Evolutionary conservation across 2,797 vertebrate genomes (phyloP).

Genomic region (Pseudomugil gertrudae): DNA sequence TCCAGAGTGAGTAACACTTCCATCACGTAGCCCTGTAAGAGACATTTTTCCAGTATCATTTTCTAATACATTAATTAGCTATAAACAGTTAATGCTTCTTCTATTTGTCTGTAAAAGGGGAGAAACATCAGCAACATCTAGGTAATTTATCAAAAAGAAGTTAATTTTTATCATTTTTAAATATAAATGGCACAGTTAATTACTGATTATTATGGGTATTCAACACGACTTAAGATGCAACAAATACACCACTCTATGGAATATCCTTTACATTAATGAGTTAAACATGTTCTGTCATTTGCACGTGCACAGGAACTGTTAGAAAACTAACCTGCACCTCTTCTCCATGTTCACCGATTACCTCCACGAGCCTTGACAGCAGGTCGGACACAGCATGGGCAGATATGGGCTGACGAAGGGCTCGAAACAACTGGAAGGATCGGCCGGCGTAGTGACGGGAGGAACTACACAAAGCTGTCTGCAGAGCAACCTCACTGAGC

Average conservation of each 20-base stretch:
- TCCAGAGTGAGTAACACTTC: slow-evolving; percentile 96
- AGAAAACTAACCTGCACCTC: slow-evolving; percentile 71
- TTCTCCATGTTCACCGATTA: slow-evolving; percentile 93
- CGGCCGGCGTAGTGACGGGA: slow-evolving; percentile 95
- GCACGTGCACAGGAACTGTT: background rate
- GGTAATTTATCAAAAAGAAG: background rate
- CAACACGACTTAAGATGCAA: background rate
- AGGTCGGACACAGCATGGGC: slow-evolving; percentile 91
- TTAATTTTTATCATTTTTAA: background rate
- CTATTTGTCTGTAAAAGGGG: background rate
- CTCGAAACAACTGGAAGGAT: slow-evolving; percentile 96
- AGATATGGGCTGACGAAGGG: slow-evolving; percentile 91
- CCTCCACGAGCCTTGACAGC: slow-evolving; percentile 92
- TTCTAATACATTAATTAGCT: background rate
- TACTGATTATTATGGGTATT: background rate
- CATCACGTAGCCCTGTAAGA: slow-evolving; percentile 93
- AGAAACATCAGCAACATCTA: background rate
- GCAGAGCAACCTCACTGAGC: slow-evolving; percentile 92
- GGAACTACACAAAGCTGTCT: slow-evolving; percentile 94
- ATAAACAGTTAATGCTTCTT: background rate
- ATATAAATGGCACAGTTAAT: no score
- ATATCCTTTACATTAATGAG: background rate
- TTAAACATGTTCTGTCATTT: background rate
- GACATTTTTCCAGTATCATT: background rate
- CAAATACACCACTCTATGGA: background rate